Base-by-base conservation (phyloP, 2,797 vertebrate genomes). In the Sebastes goodei region DNA sequence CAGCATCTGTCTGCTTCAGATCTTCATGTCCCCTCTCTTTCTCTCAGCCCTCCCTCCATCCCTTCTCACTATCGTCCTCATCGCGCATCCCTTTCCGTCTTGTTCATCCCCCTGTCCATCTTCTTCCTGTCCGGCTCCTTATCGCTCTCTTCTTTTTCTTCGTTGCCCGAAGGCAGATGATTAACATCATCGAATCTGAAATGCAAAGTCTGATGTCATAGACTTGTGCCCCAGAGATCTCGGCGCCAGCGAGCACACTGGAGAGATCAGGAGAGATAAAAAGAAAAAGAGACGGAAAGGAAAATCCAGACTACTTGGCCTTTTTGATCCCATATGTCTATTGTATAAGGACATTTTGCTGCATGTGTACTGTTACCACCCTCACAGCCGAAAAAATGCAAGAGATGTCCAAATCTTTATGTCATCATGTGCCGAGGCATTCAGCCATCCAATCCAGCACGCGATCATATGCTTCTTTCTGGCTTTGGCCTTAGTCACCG, bases 101-200 rank as follows among this genome's bases (percentile, higher is more conserved):
- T 71, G 66, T 65, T 86, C 85, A 55, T 42, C 64, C 86, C 21
- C n/a, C 83, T 80, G 64, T 88, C 88, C 81, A 23, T 93, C 80
- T 78, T 80, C 77, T 49, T 23, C 67, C 77, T n/a, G 6, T 68
- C 83, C 67, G 2, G n/a, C 64, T 83, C 55, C 71, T 76, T 55
- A 2, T 82, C 72, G 86, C 70, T 25, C 69, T 59, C 62, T 52
- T 74, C 79, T 69, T 30, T 23, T 25, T 76, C 78, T 70, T 62
- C 20, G 63, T 75, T 35, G 87, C 93, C 93, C 4, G 62, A 76
- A 90, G 93, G 90, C 91, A 56, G 82, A 93, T 94, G 92, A 94
- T 94, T 93, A 93, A 92, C 91, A 90, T 93, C 92, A 88, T 90
- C 66, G 68, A 83, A 92, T 93, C 88, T 88, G 89, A 93, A 93